Evolutionary conservation across 2,888 invertebrate species (phyloP).

Genomic region (Gymnocheta viridis): DNA sequence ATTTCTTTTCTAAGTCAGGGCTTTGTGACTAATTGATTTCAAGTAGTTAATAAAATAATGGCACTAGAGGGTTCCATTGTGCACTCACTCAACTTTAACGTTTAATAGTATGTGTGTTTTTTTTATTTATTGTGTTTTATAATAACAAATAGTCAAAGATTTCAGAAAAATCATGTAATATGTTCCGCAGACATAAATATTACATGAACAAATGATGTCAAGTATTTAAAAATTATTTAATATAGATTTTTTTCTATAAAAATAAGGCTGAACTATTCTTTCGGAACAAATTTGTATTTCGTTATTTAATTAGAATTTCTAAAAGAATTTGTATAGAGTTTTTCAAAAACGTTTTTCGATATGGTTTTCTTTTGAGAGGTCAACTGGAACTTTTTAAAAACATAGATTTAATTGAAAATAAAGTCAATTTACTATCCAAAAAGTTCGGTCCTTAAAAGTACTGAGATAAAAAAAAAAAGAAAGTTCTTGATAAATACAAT

Average conservation of each 20-base stretch:
- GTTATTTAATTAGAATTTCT: neutral
- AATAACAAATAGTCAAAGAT: neutral
- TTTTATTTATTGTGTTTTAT: neutral
- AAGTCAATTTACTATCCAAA: too few relatives aligned
- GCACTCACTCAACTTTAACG: neutral
- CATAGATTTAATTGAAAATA: too few relatives aligned
- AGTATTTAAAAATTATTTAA: neutral
- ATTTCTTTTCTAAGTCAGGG: conserved; percentile 40
- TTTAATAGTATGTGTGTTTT: conserved; percentile 10
- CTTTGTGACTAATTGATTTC: conserved; percentile 67
- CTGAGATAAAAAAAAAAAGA: too few relatives aligned
- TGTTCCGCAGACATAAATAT: neutral
- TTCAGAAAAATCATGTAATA: neutral
- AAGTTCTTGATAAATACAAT: too few relatives aligned
- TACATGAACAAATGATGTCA: neutral
- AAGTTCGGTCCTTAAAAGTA: too few relatives aligned
- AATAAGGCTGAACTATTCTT: neutral
- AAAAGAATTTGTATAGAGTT: too few relatives aligned
- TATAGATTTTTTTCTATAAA: neutral
- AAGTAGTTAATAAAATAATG: conserved; percentile 31
- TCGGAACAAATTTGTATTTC: neutral
- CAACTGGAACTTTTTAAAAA: too few relatives aligned
- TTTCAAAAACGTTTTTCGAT: too few relatives aligned
- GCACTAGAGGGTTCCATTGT: conserved; percentile 43
- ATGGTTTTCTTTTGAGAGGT: neutral